Evolutionary conservation across 1,140 invertebrate species (phyloP).

Genomic region (Drosophila prosaltans): DNA sequence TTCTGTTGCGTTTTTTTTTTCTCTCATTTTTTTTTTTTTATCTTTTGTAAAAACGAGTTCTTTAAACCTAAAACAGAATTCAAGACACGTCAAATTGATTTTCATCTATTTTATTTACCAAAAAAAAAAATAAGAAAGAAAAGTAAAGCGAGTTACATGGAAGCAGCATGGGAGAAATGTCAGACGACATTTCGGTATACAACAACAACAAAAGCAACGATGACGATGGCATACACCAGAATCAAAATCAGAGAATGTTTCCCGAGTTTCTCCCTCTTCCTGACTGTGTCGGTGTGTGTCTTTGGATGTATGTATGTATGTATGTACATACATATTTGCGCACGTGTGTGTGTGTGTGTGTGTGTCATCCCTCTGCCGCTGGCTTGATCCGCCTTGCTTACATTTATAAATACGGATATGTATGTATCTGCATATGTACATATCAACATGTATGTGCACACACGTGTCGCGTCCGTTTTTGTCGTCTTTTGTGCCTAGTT

Average conservation of each 20-base stretch:
- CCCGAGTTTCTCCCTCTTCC: constrained; percentile 11
- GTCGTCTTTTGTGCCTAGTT: constrained; percentile 16
- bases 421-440: neutral
- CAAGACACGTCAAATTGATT: constrained; percentile 80
- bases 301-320: too few relatives aligned
- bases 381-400: constrained; percentile 31
- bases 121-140: constrained; percentile 32
- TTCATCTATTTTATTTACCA: constrained; percentile 78
- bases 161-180: constrained; percentile 58
- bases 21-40: constrained; percentile 39
- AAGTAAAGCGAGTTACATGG: constrained; percentile 60
- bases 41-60: constrained; percentile 71
- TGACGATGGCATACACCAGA: constrained; percentile 3
- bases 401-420: constrained; percentile 26
- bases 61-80: constrained; percentile 75
- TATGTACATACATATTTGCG: too few relatives aligned
- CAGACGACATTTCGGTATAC: constrained; percentile 38
- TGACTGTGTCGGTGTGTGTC: neutral
- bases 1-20: constrained; percentile 29
- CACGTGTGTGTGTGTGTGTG: constrained; percentile 18
- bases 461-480: constrained; percentile 15
- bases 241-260: constrained; percentile 10
- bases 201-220: constrained; percentile 1
- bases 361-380: constrained; percentile 29
- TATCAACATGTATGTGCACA: constrained; percentile 8